Base-by-base conservation (phyloP, 2,113 vertebrate species). In the Pelodiscus sinensis region DNA sequence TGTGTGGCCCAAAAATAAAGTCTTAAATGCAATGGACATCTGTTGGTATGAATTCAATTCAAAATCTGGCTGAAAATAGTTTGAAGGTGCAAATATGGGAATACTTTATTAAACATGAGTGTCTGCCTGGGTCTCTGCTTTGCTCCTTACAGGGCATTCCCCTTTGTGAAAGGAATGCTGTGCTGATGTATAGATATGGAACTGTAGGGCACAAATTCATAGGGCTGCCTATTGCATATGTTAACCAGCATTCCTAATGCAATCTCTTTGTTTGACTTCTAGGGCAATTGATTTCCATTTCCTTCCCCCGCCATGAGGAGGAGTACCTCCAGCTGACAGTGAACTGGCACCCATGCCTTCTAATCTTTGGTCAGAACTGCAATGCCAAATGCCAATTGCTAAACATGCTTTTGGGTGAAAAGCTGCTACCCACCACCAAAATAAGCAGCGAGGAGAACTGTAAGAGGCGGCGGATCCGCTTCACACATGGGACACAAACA, bases 341-440 rank as follows among this genome's bases (percentile, higher is more conserved):
- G 87, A 98, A 98, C 62, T 98, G 98, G 93, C 96, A 97, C 52
- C 99, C 99, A 2, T 99, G 98, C 97, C 98, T 99, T 83, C 92
- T 99, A 77, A 97, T 99, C 29, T 98, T 99, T 27, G 99, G 99
- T 84, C 99, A 99, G 98, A 98, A 98, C 95, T 99, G 99, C 58
- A 92, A 96, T 4, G 98, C 98, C 93, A 99, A 99, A 82, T 98
- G 99, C 95, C 98, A 98, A 95, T 97, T 99, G 44, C 97, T 99
- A 51, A 99, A 99, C 97, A 97, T 98, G 58, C 98, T 99, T 3
- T 92, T 99, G 96, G 99, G 99, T 21, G 98, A 98, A 92, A 97
- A 97, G 94, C 98, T 99, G 95, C 98, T 99, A 73, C 99, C 99
- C 0, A 94, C 97, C 77, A 88, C 88, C 86, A 94, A 87, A 44